Evolutionary conservation across 1,140 invertebrate species (phyloP).

Genomic region (Drosophila tristis): DNA sequence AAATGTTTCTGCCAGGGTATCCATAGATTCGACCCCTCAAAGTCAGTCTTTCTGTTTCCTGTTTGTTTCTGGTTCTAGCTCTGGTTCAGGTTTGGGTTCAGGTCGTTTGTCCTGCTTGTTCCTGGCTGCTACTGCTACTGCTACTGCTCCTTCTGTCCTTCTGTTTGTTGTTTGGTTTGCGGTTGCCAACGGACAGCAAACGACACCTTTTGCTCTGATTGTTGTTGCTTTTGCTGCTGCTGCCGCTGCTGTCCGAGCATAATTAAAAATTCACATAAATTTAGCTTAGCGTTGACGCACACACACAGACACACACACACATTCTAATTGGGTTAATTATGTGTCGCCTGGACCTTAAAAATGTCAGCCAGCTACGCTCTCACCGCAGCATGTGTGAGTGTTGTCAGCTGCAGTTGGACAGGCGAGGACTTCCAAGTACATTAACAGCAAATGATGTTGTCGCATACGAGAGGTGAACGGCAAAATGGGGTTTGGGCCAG

Average conservation of each 20-base stretch:
- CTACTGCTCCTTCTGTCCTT: neutral
- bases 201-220: constrained; percentile 44
- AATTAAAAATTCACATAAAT: constrained; percentile 84
- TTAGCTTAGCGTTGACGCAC: constrained; percentile 75
- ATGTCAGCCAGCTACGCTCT: constrained; percentile 56
- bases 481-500: neutral
- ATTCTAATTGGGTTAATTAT: constrained; percentile 84
- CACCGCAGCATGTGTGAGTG: constrained; percentile 10
- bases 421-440: constrained; percentile 49
- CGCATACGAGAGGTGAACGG: constrained; percentile 28
- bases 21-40: too few species aligned
- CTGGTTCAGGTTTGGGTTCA: constrained; percentile 34
- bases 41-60: too few species aligned
- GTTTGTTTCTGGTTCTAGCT: too few species aligned
- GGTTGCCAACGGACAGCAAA: constrained; percentile 56
- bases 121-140: constrained; percentile 3
- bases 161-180: constrained; percentile 66
- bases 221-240: constrained; percentile 23
- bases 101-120: constrained; percentile 64
- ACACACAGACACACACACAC: constrained; percentile 46
- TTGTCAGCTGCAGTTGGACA: constrained; percentile 55
- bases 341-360: constrained; percentile 82
- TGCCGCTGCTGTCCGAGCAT: constrained; percentile 55
- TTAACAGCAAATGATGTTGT: constrained; percentile 79
- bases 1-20: too few species aligned